These are phyloP conservation scores for Mesorhabditis belari DNA, from an alignment of 2,888 invertebrate genomes.

Conservation along the genomic window DNA sequence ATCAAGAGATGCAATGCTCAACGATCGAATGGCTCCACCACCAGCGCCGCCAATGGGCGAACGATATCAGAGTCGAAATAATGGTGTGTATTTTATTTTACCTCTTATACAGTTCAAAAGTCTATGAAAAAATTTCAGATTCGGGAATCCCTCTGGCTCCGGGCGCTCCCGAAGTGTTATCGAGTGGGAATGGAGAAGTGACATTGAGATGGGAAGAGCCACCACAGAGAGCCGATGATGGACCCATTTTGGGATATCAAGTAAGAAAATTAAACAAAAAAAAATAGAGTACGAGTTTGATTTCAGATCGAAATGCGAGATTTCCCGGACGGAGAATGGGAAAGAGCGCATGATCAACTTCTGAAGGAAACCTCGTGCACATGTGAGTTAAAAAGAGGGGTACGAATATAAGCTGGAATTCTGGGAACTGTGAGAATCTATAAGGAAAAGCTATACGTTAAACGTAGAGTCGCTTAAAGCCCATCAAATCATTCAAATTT, in stretches of 20 bases:
- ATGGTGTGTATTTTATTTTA: conserved; percentile 1
- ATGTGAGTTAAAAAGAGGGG: no score
- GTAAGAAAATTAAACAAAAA: conserved; percentile 11
- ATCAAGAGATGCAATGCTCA: conserved; percentile 7
- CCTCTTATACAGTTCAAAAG: background rate
- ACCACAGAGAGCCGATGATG: conserved; percentile 22
- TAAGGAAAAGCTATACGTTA: no score
- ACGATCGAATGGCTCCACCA: conserved; percentile 25
- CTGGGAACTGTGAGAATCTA: no score
- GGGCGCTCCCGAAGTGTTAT: conserved; percentile 44
- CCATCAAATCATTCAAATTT: no score
- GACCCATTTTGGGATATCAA: conserved; percentile 45
- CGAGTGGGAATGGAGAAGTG: conserved; percentile 37
- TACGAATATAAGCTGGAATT: background rate
- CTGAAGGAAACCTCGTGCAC: conserved; percentile 44
- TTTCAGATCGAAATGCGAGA: conserved; percentile 44
- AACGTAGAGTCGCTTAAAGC: no score
- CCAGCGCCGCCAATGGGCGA: conserved; percentile 18
- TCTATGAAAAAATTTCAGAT: background rate
- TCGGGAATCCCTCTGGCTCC: conserved; percentile 33
- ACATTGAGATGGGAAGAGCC: conserved; percentile 50
- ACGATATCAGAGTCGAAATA: background rate
- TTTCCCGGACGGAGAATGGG: conserved; percentile 45
- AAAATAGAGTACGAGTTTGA: background rate
- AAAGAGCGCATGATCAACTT: conserved; percentile 45